These are phyloP conservation scores for Pseudomyrmex sp. DNA, from an alignment of 1,140 invertebrate genomes.

Conservation along the genomic window DNA sequence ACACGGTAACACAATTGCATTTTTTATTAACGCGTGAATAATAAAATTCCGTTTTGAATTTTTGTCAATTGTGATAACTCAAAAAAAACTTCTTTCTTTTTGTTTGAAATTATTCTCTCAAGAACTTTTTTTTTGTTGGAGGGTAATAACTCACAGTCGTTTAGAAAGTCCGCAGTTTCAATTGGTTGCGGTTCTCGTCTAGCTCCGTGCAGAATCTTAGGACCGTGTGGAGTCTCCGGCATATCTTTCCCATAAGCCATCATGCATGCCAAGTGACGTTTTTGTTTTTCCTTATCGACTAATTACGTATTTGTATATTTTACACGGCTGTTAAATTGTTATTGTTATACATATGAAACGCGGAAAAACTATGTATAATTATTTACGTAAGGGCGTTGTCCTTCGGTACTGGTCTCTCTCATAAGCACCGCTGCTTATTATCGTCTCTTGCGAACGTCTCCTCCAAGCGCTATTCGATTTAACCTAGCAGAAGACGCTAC, in stretches of 20 bases:
- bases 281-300: constrained; percentile 83
- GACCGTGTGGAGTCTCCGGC: constrained; percentile 81
- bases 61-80: too few relatives aligned
- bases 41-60: constrained; percentile 8
- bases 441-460: constrained; percentile 76
- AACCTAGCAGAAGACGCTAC: constrained; percentile 53
- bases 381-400: constrained; percentile 81
- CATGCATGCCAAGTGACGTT: constrained; percentile 82
- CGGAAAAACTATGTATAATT: constrained; percentile 17
- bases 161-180: constrained; percentile 70
- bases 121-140: background rate
- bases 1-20: background rate
- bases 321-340: background rate
- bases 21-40: background rate
- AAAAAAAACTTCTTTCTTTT: background rate
- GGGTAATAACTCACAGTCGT: constrained; percentile 75
- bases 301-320: background rate
- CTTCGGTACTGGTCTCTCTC: constrained; percentile 83
- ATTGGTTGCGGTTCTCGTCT: constrained; percentile 61
- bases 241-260: constrained; percentile 85
- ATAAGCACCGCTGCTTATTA: constrained; percentile 80
- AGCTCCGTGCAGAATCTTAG: constrained; percentile 69
- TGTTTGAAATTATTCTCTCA: background rate
- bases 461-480: constrained; percentile 71
- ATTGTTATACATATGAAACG: background rate